phyloP scores from a whole-genome alignment of 2,113 vertebrate genomes.

The Dunckerocampus dactyliophorus region DNA sequence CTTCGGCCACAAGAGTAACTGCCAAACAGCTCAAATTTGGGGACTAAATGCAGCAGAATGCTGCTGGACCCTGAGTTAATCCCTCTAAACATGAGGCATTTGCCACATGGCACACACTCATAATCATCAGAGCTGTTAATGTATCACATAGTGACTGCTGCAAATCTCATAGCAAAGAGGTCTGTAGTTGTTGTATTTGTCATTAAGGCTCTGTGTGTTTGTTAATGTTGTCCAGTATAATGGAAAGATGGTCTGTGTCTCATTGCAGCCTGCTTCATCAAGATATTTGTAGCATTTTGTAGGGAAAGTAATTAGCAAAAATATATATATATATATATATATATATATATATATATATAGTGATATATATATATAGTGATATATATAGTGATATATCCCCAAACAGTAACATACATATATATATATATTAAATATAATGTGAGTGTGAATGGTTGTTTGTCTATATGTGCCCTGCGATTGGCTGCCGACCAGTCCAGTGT shows the following conservation, averaged over 20 bases:
- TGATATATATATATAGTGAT: too few species aligned
- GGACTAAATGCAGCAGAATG: constrained; percentile 43
- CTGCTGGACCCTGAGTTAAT: constrained; percentile 42
- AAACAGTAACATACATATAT: too few species aligned
- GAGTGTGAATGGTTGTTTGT: too few species aligned
- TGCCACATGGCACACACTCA: constrained; percentile 27
- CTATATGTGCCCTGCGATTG: too few species aligned
- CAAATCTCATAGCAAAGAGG: constrained; percentile 2
- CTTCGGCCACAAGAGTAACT: constrained; percentile 21
- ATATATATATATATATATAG: too few species aligned
- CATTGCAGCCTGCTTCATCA: too few species aligned
- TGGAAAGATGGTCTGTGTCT: neutral
- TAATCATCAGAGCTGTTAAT: constrained; percentile 34
- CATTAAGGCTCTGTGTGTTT: neutral
- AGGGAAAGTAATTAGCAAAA: too few species aligned
- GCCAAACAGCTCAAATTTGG: constrained; percentile 29
- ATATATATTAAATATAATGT: too few species aligned
- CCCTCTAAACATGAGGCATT: constrained; percentile 24
- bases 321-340: too few species aligned
- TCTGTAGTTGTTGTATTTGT: neutral
- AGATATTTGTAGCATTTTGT: too few species aligned
- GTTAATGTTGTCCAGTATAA: neutral
- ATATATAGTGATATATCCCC: too few species aligned
- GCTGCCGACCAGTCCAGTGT: too few species aligned
- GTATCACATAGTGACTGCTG: neutral